Evolutionary conservation across 2,113 vertebrate genomes (phyloP).

Genomic region (Parus major): DNA sequence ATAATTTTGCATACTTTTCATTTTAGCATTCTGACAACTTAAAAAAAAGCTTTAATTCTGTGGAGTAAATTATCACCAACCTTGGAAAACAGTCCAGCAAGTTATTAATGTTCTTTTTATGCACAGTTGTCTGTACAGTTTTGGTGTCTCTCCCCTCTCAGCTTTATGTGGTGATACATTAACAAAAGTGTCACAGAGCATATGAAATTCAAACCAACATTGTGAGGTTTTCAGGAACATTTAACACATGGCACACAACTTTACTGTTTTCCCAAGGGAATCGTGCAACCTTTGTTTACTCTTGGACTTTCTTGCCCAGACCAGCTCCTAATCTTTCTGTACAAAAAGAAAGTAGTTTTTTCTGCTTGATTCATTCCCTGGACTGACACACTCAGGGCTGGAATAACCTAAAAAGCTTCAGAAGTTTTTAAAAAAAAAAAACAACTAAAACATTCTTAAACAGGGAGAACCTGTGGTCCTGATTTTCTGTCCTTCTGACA

Average conservation of each 20-base stretch:
- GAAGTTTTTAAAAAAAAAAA: background rate
- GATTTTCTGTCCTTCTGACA: background rate
- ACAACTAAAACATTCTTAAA: background rate
- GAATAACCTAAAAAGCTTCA: background rate
- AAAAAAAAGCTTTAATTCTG: background rate
- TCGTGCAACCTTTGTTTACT: background rate
- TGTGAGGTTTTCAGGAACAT: background rate
- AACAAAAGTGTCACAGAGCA: background rate
- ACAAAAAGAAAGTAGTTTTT: background rate
- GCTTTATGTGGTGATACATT: background rate
- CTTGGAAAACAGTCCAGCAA: background rate
- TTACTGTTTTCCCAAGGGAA: background rate
- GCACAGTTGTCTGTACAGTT: background rate
- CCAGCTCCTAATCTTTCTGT: background rate
- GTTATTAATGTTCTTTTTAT: background rate
- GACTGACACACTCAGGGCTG: background rate
- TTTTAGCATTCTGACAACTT: conserved; percentile 18
- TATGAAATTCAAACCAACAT: background rate
- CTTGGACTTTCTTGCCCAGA: background rate
- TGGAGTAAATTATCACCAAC: conserved; percentile 17
- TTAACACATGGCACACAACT: background rate
- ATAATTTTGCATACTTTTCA: conserved; percentile 15
- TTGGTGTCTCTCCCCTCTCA: background rate
- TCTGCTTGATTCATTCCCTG: background rate
- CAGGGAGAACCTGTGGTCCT: background rate